Base-by-base conservation (phyloP, 2,113 vertebrate species). In the Mungos mungo region DNA sequence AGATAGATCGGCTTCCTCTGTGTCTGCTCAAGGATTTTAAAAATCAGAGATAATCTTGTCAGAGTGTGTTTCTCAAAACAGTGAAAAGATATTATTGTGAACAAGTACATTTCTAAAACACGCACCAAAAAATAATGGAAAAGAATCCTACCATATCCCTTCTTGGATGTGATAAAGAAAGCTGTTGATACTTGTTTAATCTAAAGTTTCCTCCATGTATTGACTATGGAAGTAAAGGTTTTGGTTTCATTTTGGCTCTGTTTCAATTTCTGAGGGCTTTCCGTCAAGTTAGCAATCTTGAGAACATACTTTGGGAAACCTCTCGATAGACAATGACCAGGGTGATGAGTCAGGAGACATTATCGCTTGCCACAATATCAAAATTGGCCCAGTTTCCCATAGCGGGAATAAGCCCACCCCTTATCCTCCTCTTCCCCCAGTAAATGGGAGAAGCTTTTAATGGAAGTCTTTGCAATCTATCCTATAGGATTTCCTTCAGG, bases 31-130 rank as follows among this genome's bases (percentile, higher is more conserved):
- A 83, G 31, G 54, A 90, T 91, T 81, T 94, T 83, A 74, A 87
- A 95, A 96, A 96, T 96, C 86, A 92, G 47, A 96, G 69, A 92
- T 84, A 95, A 93, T 97, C 77, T 88, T 92, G 47, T 83, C 72
- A 87, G 52, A 92, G 11, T 5, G 2, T 96, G 54, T 88, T 96
- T 96, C 80, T 96, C 66, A 93, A 96, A 95, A 87, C 31, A 96
- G 23, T 74, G 47, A 90, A 90, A 95, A 45, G 33, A 84, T 71
- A 66, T 47, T 63, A 41, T 86, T 63, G 11, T 47, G 9, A 68
- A 69, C 54, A 95, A 76, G 76, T 72, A 81, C 50, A 15, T 94
- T 95, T 96, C 47, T 92, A 94, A 97, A 95, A 63, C 14, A 88
- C 57, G 93, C 54, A 57, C 54, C 54, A 14, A 90, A 93, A 35